These are phyloP conservation scores for Peromyscus californicus DNA, from an alignment of 2,113 vertebrate genomes.

Conservation along the genomic window DNA sequence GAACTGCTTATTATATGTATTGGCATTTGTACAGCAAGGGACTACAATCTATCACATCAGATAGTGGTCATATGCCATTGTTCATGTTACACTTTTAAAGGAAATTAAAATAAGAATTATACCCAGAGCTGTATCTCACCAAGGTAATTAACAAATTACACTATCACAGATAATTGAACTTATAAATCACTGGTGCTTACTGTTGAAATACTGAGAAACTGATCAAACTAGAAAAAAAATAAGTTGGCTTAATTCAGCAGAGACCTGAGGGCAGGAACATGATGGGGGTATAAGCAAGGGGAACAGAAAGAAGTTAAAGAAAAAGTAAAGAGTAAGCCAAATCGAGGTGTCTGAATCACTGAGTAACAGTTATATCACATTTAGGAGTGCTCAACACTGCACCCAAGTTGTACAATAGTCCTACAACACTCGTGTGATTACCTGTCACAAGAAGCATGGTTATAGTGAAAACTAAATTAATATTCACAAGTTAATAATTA, in stretches of 20 bases:
- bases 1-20: not conserved
- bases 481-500: not conserved
- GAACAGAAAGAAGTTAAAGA: not conserved
- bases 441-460: not conserved
- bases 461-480: not conserved
- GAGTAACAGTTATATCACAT: not conserved
- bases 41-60: not conserved
- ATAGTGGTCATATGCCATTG: not conserved
- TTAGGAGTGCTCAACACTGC: not conserved
- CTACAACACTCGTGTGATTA: not conserved
- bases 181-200: not conserved
- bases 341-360: not conserved
- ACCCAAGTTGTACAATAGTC: not conserved
- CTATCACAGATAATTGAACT: not conserved
- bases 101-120: slow-evolving; percentile 28
- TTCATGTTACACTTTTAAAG: not conserved
- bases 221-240: not conserved
- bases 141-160: not conserved
- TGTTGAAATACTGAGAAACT: not conserved
- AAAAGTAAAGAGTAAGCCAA: no score
- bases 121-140: not conserved
- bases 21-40: not conserved
- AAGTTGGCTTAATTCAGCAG: not conserved
- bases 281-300: not conserved
- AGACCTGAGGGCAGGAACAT: not conserved